phyloP scores from a whole-genome alignment of 1,140 invertebrate species.

The Conus ventricosus region DNA sequence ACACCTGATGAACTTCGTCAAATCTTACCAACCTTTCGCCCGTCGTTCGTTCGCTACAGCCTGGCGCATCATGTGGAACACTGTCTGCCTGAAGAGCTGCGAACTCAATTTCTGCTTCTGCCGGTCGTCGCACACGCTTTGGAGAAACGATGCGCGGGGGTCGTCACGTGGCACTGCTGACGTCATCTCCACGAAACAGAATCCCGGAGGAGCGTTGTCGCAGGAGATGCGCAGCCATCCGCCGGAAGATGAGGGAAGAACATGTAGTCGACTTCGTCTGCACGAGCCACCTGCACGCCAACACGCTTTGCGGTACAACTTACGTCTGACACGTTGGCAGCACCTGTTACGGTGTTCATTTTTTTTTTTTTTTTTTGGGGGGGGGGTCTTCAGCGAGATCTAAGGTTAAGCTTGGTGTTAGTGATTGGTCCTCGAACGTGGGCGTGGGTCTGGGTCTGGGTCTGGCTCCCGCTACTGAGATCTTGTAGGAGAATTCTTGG shows the following conservation, averaged over 20 bases:
- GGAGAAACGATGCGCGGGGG: neutral
- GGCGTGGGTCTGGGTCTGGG: no score
- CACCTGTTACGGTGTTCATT: neutral
- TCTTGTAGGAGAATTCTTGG: no score
- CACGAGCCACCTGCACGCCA: neutral
- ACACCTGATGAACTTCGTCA: no score
- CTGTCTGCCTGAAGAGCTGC: neutral
- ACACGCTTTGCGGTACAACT: neutral
- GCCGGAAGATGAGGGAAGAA: neutral
- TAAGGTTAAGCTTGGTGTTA: no score
- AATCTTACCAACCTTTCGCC: neutral
- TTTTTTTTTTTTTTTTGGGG: neutral
- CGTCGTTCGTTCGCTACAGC: neutral
- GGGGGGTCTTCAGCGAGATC: neutral
- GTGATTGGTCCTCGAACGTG: no score
- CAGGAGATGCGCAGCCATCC: neutral
- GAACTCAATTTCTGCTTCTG: neutral
- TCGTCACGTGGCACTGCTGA: neutral
- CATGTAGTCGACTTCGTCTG: constrained; percentile 21
- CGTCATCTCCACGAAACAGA: constrained; percentile 6
- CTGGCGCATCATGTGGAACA: neutral
- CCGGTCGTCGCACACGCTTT: neutral
- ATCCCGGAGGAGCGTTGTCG: neutral
- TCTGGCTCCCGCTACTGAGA: no score
- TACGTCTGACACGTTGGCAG: neutral